Base-by-base conservation (phyloP, 2,113 vertebrate species). In the Ictalurus furcatus region DNA sequence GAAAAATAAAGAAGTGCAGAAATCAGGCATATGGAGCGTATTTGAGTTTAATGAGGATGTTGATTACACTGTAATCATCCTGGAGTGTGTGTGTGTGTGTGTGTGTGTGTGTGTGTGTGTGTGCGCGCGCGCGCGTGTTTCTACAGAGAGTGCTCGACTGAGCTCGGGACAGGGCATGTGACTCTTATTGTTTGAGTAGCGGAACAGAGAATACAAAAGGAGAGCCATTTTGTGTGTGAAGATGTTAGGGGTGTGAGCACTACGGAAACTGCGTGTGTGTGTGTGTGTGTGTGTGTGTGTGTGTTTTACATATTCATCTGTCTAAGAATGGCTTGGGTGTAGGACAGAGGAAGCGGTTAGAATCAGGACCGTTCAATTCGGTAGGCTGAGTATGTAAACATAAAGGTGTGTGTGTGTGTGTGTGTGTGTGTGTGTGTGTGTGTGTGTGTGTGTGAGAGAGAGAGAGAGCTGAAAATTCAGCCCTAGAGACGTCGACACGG, bases 21-120 rank as follows among this genome's bases (percentile, higher is more conserved):
- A 88, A 85, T 78, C 76, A 83, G 87, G 44, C 89, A 88, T 76
- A 90, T 67, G 87, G 87, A 83, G 82, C 14, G 48, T n/a, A 82
- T 90, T 90, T 84, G 81, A 79, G 79, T 79, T 73, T 88, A 86
- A 90, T 79, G 85, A 84, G 87, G 59, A 88, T 87, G 90, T 87
- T 85, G 84, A 61, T 84, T 88, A 67, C 74, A 89, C 69, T 30
- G 84, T 83, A 89, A 86, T 88, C 30, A 30, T 88, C 63, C 65
- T 71, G 6, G 19, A 37, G 23, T 67, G 30, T 67, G 71, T 59
- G 88, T 61, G n/a, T 61, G 84, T 87, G 87, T 58, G 80, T 87
- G 67, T 80, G 87, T 79, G 48, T 61, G 23, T 28, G 23, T 67
- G 30, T 76, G 71, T 59, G 88, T 61, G n/a, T 61, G 84, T 87